Conservation (phyloP, 2,797 vertebrate species). For the Falco cherrug region DNA sequence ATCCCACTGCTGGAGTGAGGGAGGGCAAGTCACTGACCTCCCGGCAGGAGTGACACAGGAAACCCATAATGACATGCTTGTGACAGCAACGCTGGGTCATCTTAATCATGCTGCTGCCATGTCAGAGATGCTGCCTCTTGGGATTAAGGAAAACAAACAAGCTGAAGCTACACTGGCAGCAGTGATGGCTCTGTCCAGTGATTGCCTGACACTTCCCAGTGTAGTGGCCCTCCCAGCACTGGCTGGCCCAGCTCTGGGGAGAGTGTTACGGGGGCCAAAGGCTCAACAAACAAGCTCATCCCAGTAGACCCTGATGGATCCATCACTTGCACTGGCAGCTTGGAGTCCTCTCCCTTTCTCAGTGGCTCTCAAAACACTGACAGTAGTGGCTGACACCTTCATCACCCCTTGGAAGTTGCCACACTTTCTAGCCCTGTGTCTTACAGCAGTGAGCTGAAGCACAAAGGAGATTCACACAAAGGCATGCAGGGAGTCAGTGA, state of each 20-base stretch:
- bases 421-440: neutral
- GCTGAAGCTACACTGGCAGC: neutral
- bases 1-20: constrained; percentile 32
- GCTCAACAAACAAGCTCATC: neutral
- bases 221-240: neutral
- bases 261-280: neutral
- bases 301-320: neutral
- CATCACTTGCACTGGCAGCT: neutral
- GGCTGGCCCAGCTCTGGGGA: neutral
- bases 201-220: neutral
- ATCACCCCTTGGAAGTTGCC: neutral
- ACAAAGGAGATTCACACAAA: neutral
- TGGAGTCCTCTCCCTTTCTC: neutral
- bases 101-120: constrained; percentile 69
- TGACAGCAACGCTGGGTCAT: constrained; percentile 70
- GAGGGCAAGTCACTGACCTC: constrained; percentile 71
- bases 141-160: constrained; percentile 69
- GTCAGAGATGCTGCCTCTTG: constrained; percentile 63
- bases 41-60: constrained; percentile 73
- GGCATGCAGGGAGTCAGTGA: neutral
- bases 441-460: neutral
- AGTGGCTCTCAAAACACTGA: neutral
- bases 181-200: neutral
- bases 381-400: neutral
- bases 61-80: constrained; percentile 68